These are phyloP conservation scores for Rhogogaster chlorosoma DNA, from an alignment of 2,888 invertebrate genomes.

Conservation along the genomic window DNA sequence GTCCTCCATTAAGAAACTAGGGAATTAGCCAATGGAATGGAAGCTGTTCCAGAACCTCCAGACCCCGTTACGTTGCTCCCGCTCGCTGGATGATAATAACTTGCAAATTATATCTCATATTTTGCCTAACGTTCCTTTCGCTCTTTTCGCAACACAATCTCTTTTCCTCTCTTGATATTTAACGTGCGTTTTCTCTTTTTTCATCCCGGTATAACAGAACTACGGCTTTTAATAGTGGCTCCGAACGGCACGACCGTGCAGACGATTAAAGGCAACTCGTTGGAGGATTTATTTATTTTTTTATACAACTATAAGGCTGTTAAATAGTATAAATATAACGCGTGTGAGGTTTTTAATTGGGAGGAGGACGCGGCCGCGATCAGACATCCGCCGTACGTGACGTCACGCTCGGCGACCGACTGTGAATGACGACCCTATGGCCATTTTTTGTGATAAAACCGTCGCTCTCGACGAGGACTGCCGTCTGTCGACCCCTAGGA, in stretches of 20 bases:
- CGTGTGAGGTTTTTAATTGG: constrained; percentile 55
- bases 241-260: constrained; percentile 57
- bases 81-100: neutral
- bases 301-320: constrained; percentile 77
- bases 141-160: neutral
- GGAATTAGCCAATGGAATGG: constrained; percentile 22
- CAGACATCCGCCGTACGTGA: constrained; percentile 93
- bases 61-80: constrained; percentile 1
- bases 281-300: constrained; percentile 69
- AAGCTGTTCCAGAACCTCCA: constrained; percentile 46
- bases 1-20: neutral
- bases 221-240: constrained; percentile 16
- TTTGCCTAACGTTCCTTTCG: neutral
- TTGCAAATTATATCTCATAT: neutral
- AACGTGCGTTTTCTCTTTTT: neutral
- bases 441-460: constrained; percentile 92
- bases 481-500: constrained; percentile 82
- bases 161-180: neutral
- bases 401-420: constrained; percentile 91
- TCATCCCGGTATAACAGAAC: neutral
- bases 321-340: constrained; percentile 59
- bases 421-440: constrained; percentile 94
- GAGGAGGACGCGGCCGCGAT: constrained; percentile 79
- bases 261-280: constrained; percentile 76
- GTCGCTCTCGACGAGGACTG: constrained; percentile 92